A percentile compares a stretch with the other conserved stretches of the same genome.
phyloP scores from a whole-genome alignment of 2,888 invertebrate species.

The Nomada fabriciana region DNA sequence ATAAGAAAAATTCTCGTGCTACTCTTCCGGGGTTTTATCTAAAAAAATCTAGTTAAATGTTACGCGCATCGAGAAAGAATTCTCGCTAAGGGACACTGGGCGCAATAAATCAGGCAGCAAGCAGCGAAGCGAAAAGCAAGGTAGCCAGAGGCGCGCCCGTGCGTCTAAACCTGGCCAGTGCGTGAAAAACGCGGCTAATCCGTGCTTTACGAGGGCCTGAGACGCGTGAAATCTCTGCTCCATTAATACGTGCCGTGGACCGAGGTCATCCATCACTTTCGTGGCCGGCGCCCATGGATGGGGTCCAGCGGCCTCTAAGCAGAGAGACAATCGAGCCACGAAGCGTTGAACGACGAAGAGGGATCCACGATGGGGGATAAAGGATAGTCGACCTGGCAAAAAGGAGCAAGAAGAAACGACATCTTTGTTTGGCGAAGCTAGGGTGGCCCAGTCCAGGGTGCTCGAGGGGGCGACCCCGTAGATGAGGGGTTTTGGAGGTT shows the following conservation, averaged over 20 bases:
- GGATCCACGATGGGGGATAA: constrained; percentile 44
- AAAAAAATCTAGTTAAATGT: too few species aligned
- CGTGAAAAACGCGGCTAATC: constrained; percentile 72
- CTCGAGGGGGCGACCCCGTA: constrained; percentile 76
- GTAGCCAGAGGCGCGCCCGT: background rate
- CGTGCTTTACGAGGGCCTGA: constrained; percentile 77
- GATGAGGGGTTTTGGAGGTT: constrained; percentile 84
- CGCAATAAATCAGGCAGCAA: background rate
- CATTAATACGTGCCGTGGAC: constrained; percentile 79
- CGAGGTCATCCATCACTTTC: constrained; percentile 79
- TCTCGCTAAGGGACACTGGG: too few species aligned
- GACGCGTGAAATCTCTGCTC: constrained; percentile 82
- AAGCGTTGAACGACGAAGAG: constrained; percentile 25
- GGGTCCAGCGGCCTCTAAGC: constrained; percentile 19
- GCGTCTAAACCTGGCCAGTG: constrained; percentile 14
- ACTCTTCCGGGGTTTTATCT: too few species aligned
- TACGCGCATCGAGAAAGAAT: too few species aligned
- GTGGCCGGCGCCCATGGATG: constrained; percentile 36
- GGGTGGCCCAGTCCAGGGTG: constrained; percentile 80
- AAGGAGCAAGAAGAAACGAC: constrained; percentile 72
- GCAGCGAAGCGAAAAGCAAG: constrained; percentile 1
- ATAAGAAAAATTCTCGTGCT: too few species aligned
- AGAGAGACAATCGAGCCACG: background rate
- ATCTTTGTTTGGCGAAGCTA: constrained; percentile 79
- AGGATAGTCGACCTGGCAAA: constrained; percentile 48